A percentile compares a stretch with the other conserved stretches of the same genome.
These are phyloP conservation scores for Dipodomys stephensi DNA, from an alignment of 2,113 vertebrate species.

Conservation along the genomic window DNA sequence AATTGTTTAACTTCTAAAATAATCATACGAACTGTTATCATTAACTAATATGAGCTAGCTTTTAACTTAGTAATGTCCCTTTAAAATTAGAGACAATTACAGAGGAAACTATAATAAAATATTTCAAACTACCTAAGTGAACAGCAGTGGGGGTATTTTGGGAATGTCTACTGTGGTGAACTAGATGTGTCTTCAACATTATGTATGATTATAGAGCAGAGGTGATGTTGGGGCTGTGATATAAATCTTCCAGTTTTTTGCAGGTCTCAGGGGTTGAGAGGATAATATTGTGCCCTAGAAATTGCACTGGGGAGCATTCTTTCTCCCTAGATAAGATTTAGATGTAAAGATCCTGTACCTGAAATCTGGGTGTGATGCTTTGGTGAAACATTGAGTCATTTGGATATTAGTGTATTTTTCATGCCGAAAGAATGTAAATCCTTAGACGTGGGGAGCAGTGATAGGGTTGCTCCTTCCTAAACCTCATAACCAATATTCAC, in stretches of 20 bases:
- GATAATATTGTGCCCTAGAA: neutral
- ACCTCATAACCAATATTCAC: neutral
- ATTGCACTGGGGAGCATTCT: neutral
- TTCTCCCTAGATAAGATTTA: neutral
- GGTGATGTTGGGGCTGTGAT: neutral
- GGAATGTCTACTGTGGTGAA: neutral
- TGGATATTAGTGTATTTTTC: neutral
- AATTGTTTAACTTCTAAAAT: constrained; percentile 1
- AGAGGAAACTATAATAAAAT: neutral
- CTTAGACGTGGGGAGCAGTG: neutral
- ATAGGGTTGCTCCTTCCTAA: neutral
- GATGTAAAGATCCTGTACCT: neutral
- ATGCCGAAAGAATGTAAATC: neutral
- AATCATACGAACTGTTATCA: neutral
- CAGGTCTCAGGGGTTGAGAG: neutral
- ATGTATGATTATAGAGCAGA: too few relatives aligned
- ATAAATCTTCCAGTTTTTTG: neutral
- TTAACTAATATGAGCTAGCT: neutral
- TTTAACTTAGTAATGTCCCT: neutral
- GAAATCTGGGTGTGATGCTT: neutral
- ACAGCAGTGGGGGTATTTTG: neutral
- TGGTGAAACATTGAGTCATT: neutral
- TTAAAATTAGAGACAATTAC: constrained; percentile 27
- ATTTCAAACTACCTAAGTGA: neutral
- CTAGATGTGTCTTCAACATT: neutral